Percentiles rank a stretch among this genome's conserved stretches.
phyloP scores from a whole-genome alignment of 2,888 invertebrate species.

The Phragmatobia fuliginosa region DNA sequence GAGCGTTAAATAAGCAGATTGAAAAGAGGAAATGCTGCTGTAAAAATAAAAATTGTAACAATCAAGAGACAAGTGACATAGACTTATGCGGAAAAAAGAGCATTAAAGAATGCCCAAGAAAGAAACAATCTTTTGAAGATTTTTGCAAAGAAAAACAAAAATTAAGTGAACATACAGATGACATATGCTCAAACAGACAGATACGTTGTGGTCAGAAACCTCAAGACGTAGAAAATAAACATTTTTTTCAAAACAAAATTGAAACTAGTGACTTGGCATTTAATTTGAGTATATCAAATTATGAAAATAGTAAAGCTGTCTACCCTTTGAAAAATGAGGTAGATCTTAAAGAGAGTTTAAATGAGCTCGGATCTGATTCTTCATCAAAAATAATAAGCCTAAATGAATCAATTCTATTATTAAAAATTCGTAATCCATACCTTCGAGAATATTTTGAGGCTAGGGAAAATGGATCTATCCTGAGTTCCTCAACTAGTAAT shows the following conservation, averaged over 20 bases:
- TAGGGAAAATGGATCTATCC: not conserved
- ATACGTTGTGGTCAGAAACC: not conserved
- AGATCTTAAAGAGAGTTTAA: not conserved
- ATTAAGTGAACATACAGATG: not conserved
- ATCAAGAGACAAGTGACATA: not conserved
- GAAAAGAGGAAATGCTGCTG: not conserved
- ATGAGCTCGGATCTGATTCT: not conserved
- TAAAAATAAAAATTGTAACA: not conserved
- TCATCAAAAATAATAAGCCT: not conserved
- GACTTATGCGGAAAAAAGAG: not conserved
- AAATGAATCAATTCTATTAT: not conserved
- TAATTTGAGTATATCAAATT: not conserved
- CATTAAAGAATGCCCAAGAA: not conserved
- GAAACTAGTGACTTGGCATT: not conserved
- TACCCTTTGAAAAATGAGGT: not conserved
- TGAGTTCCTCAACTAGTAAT: not conserved
- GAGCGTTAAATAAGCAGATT: not conserved
- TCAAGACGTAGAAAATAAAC: not conserved
- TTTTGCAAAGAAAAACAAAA: not conserved
- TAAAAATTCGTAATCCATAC: not conserved
- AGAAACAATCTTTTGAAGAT: constrained; percentile 10
- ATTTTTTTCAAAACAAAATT: not conserved
- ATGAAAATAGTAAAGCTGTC: not conserved
- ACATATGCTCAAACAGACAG: not conserved
- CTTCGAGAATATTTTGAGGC: not conserved